Base-by-base conservation (phyloP, 1,140 invertebrate species). In the Hyles euphorbiae region DNA sequence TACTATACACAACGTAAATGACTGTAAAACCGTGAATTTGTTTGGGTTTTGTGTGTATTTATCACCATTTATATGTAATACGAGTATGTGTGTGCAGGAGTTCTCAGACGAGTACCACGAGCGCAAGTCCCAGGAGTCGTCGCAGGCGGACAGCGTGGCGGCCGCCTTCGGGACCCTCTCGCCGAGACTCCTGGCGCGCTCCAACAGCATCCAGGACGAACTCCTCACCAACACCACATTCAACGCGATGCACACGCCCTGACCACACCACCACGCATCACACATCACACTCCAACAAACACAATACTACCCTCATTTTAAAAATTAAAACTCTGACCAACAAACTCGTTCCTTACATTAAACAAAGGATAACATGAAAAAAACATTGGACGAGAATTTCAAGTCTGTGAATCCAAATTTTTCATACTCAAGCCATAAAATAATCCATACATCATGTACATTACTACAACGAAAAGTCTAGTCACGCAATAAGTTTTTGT, bases 161-260 rank as follows among this genome's bases (percentile, higher is more conserved):
- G 90, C 90, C 47, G 87, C 90, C 0, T 87, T 93, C 61, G 81
- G 88, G 22, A 89, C 88, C 52, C 71, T 85, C 0, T 87, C 92
- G 2, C 82, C 91, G 43, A 88, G 91, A 49, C 91, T 91, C 72
- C 89, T 95, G 7, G 90, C 91, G 49, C 91, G 94, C 82, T 95
- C 94, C 60, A 94, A 94, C 76, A 95, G 94, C 89, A 94, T 95
- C 90, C 92, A 95, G 80, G 94, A 95, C 68, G 95, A 96, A 89
- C 89, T 96, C 63, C 90, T 92, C 67, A 94, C 94, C 65, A 92
- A 91, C 62, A 40, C 36, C 36, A 40, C 36, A 1, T 40, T 40
- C 36, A 2, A 1, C 36, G 74, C 36, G 36, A 1, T 40, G 8
- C 76, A 22, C 59, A 70, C 60, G 44, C 77, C 71, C 54, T 81